These are phyloP conservation scores for Pangasianodon gigas DNA, from an alignment of 2,113 vertebrate genomes.

Conservation along the genomic window DNA sequence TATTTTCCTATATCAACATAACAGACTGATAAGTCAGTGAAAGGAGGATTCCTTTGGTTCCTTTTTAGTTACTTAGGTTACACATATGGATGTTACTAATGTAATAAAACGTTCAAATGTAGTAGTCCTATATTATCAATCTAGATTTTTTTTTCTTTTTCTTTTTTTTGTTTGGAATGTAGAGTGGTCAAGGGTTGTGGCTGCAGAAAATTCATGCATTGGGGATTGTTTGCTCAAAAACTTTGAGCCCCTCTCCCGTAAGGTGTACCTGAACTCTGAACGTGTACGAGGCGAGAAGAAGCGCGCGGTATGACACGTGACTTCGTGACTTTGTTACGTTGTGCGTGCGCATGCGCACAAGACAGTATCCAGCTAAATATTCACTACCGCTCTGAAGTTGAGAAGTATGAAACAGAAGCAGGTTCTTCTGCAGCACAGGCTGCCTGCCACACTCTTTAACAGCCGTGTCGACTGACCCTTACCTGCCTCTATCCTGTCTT, in stretches of 20 bases:
- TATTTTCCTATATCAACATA: no score
- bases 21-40: no score
- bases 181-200: no score
- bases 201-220: no score
- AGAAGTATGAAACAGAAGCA: neutral
- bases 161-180: no score
- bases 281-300: neutral
- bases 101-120: no score
- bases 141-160: no score
- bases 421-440: neutral
- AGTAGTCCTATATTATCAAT: no score
- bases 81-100: neutral
- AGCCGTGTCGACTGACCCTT: constrained; percentile 51
- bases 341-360: neutral
- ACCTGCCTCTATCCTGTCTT: constrained; percentile 76
- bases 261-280: neutral
- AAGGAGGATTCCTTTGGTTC: no score
- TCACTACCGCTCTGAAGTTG: neutral
- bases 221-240: no score
- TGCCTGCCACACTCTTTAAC: neutral
- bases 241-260: neutral
- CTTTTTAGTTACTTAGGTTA: neutral
- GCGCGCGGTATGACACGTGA: neutral
- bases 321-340: neutral
- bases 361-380: neutral